A percentile compares a stretch with the other conserved stretches of the same genome.
Conservation (phyloP, 2,113 vertebrate species). For the Phodopus roborovskii region DNA sequence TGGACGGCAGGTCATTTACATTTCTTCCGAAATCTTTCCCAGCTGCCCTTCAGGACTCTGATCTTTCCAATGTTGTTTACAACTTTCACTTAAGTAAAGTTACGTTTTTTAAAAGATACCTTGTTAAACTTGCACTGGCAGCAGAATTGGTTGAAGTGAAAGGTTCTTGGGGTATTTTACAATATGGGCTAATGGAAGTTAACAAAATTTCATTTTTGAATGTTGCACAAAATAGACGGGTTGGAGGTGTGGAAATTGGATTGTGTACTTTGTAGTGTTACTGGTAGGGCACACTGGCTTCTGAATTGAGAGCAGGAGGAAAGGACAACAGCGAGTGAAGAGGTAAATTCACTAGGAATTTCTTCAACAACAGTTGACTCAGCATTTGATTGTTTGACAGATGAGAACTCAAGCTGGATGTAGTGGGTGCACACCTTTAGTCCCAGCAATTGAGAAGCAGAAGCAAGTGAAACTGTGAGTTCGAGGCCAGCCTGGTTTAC, state of each 20-base stretch:
- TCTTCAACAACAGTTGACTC: neutral
- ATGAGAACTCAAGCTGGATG: neutral
- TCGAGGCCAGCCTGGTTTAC: neutral
- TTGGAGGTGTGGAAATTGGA: too few relatives aligned
- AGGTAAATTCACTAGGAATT: neutral
- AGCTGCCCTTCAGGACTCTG: neutral
- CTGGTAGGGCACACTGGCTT: neutral
- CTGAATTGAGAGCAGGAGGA: neutral
- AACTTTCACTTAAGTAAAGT: neutral
- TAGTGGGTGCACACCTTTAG: neutral
- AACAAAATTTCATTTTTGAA: neutral
- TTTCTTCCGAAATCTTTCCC: constrained; percentile 4
- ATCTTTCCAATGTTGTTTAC: neutral
- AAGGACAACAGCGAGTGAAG: neutral
- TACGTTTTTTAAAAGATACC: neutral
- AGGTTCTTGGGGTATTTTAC: neutral
- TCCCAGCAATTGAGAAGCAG: neutral
- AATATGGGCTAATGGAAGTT: neutral
- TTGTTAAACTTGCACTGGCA: neutral
- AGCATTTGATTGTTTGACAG: neutral
- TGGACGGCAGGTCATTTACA: too few relatives aligned
- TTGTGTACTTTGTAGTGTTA: neutral
- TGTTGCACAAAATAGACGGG: neutral
- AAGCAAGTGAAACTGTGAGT: neutral
- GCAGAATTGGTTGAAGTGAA: neutral